Base-by-base conservation (phyloP, 1,140 invertebrate species). In the Argopecten irradians region DNA sequence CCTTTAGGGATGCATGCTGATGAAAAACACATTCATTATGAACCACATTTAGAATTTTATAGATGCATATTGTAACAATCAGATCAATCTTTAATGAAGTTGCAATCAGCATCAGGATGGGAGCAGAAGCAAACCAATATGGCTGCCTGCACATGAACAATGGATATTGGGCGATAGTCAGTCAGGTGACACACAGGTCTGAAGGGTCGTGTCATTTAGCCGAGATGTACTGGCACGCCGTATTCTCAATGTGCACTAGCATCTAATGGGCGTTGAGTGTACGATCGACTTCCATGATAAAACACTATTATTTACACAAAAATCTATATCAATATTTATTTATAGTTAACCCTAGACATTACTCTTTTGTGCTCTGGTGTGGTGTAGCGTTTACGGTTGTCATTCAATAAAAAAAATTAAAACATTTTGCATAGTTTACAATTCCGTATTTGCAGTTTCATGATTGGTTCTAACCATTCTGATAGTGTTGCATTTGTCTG, bases 21-120 rank as follows among this genome's bases (percentile, higher is more conserved):
- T 55, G 43, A 55, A 55, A 55, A 55, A 55, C 55, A n/a, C 55
- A 71, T n/a, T 71, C 55, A 71, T 71, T n/a, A 71, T 71, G n/a
- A n/a, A 71, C 55, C 16, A 28, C 55, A 28, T 71, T n/a, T 28
- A 71, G 55, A 71, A 71, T 71, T 71, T 71, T 71, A 71, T 28
- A 71, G 55, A 71, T 71, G 55, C 55, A 71, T n/a, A 71, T 71
- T 71, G 55, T 71, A 16, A n/a, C 55, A 71, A 71, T 71, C 55
- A 28, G n/a, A 71, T 71, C 19, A 71, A 71, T 71, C 22, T 71
- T 71, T 71, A 71, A 71, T 71, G 55, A 71, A 71, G 55, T 71
- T 71, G 55, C 14, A 71, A 71, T 71, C 55, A 71, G 55, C 55
- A 71, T 5, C 55, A 16, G 28, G 11, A 5, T 28, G 0, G 28